These are phyloP conservation scores for Dynastes maya DNA, from an alignment of 2,888 invertebrate genomes.

Conservation along the genomic window DNA sequence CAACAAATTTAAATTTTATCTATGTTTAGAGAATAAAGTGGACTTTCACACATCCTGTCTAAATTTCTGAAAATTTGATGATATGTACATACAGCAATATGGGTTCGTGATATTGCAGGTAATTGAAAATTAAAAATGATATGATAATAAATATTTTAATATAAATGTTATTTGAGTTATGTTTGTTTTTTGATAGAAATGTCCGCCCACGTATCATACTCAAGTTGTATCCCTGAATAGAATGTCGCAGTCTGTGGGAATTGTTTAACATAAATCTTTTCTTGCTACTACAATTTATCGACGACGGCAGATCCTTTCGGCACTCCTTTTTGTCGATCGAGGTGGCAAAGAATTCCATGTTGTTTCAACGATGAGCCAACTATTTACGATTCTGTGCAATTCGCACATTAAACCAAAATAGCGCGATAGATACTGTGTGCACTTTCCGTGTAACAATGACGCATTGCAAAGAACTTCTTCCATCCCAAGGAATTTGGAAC, in stretches of 20 bases:
- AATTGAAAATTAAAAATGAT: too few relatives aligned
- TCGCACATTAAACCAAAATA: neutral
- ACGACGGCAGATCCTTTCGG: neutral
- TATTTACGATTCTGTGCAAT: slow-evolving; percentile 11
- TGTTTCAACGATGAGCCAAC: neutral
- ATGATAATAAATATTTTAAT: too few relatives aligned
- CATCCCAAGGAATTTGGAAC: neutral
- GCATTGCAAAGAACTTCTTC: neutral
- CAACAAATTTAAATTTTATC: too few relatives aligned
- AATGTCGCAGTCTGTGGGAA: too few relatives aligned
- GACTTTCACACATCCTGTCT: too few relatives aligned
- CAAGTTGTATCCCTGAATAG: neutral
- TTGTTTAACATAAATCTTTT: neutral
- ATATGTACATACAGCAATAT: too few relatives aligned
- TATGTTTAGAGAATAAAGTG: too few relatives aligned
- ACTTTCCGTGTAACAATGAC: slow-evolving; percentile 11
- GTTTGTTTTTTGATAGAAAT: too few relatives aligned
- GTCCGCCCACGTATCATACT: neutral
- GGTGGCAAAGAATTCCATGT: neutral
- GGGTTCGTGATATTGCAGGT: too few relatives aligned
- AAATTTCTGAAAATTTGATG: too few relatives aligned
- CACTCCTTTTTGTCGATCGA: neutral
- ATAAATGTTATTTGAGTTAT: too few relatives aligned
- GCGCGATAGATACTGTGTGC: neutral
- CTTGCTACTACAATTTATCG: neutral